phyloP scores from a whole-genome alignment of 2,888 invertebrate species.

The Eristalis pertinax region DNA sequence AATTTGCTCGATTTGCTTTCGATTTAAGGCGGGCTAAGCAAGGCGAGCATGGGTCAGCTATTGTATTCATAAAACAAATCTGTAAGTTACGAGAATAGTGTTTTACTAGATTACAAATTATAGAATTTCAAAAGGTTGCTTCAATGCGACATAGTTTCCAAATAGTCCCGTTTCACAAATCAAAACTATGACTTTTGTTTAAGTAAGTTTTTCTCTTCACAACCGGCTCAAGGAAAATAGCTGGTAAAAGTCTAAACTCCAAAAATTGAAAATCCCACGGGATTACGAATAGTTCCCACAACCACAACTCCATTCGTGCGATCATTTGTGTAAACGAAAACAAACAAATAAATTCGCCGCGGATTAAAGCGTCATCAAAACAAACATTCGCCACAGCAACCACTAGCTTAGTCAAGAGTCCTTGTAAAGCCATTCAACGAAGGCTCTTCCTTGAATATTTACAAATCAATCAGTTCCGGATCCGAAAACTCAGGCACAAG shows the following conservation, averaged over 20 bases:
- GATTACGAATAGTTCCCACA: conserved; percentile 57
- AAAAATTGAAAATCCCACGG: background rate
- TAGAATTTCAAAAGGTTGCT: too few relatives aligned
- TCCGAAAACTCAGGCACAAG: conserved; percentile 18
- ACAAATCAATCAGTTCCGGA: conserved; percentile 73
- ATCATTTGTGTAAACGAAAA: conserved; percentile 25
- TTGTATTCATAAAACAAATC: too few relatives aligned
- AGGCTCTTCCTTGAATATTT: conserved; percentile 73
- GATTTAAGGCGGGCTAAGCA: too few relatives aligned
- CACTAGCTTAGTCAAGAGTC: conserved; percentile 30
- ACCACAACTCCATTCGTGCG: background rate
- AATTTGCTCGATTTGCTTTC: too few relatives aligned
- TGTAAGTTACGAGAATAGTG: too few relatives aligned
- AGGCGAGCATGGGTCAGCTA: too few relatives aligned
- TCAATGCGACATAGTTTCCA: too few relatives aligned
- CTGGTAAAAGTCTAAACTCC: background rate
- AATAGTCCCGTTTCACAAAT: too few relatives aligned
- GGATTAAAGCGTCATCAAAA: conserved; percentile 73
- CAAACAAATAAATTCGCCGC: conserved; percentile 70
- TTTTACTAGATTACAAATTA: too few relatives aligned
- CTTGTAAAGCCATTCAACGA: background rate
- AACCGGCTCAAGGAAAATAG: too few relatives aligned
- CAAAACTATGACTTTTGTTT: too few relatives aligned
- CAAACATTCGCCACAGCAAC: conserved; percentile 56
- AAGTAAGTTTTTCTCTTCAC: too few relatives aligned